These are phyloP conservation scores for Sparidentex hasta DNA, from an alignment of 2,797 vertebrate species.

Conservation along the genomic window DNA sequence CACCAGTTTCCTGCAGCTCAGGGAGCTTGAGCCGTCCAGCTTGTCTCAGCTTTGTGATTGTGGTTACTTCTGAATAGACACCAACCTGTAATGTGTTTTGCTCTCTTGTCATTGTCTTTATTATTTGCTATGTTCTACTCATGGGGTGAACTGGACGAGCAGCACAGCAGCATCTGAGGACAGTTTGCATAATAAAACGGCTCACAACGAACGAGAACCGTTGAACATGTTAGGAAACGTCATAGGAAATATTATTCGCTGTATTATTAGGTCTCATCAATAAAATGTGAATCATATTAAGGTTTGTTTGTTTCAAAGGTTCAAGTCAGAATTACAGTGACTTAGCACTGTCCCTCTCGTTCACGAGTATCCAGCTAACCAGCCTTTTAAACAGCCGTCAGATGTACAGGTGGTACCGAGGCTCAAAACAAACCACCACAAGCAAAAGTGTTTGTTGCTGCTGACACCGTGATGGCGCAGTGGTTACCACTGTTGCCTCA, in stretches of 20 bases:
- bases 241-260: constrained; percentile 12
- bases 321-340: background rate
- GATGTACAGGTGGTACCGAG: background rate
- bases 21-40: constrained; percentile 4
- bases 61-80: constrained; percentile 22
- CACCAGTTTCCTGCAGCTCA: constrained; percentile 24
- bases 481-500: too few relatives aligned
- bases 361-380: background rate
- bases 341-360: background rate
- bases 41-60: constrained; percentile 8
- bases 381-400: background rate
- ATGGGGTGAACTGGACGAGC: background rate
- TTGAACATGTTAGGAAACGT: constrained; percentile 2
- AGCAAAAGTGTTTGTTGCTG: background rate
- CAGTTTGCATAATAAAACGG: constrained; percentile 18
- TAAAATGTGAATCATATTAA: background rate
- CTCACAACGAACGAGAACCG: constrained; percentile 6
- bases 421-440: background rate
- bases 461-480: background rate
- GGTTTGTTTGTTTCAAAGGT: background rate
- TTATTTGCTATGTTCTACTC: constrained; percentile 1
- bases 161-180: background rate
- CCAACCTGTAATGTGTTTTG: background rate
- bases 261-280: background rate
- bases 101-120: background rate